phyloP scores from a whole-genome alignment of 2,113 vertebrate genomes.

The Anguilla rostrata region DNA sequence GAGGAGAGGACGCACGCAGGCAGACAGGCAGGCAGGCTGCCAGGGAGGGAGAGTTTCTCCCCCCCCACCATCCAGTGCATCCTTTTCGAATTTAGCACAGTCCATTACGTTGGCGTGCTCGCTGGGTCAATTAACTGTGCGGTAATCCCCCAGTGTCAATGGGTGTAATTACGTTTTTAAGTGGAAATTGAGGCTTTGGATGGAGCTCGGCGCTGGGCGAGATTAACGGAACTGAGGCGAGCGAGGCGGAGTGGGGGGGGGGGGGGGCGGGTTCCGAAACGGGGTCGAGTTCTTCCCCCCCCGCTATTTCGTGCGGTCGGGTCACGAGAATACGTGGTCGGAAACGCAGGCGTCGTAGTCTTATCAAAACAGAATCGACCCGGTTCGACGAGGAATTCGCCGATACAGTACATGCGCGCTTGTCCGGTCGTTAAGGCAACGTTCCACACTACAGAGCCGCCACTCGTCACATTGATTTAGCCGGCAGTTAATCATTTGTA shows the following conservation, averaged over 20 bases:
- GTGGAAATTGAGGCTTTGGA: constrained; percentile 17
- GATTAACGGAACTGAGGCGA: constrained; percentile 5
- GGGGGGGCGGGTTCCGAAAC: background rate
- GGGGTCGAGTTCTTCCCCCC: background rate
- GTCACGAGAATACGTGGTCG: background rate
- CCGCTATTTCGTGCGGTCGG: too few relatives aligned
- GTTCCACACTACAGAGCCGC: background rate
- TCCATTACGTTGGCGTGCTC: background rate
- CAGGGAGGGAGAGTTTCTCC: background rate
- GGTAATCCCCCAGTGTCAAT: constrained; percentile 18
- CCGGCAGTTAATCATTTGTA: background rate
- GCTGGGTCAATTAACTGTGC: constrained; percentile 8
- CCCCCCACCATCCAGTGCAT: background rate
- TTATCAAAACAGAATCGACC: background rate
- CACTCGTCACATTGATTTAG: background rate
- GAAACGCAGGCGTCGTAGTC: background rate
- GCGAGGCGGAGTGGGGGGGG: background rate
- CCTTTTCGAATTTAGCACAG: background rate
- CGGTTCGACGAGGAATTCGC: background rate
- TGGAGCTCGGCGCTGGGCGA: background rate
- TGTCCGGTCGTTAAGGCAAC: background rate
- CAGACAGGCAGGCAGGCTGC: too few relatives aligned
- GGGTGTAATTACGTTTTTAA: constrained; percentile 28
- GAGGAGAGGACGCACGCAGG: background rate
- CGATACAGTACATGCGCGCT: background rate